Evolutionary conservation across 2,113 vertebrate species (phyloP), one percentile per base, ranked within the genome.

Genomic region (rat (Rattus norvegicus)): DNA sequence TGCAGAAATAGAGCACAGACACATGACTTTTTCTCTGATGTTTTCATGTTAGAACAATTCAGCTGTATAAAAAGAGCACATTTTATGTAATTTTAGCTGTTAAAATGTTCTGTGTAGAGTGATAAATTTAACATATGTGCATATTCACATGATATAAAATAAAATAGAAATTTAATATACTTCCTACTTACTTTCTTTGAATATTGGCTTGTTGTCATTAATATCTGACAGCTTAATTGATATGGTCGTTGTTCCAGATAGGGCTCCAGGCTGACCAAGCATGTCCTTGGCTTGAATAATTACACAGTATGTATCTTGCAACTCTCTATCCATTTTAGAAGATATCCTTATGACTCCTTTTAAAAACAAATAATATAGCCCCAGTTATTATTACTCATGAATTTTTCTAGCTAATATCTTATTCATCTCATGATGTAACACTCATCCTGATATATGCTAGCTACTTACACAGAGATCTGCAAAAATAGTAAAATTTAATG

Each of bases 181-280:
- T 81, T 95, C 84, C 10, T 98, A 99, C 99, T 99, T 98, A 99
- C 99, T 98, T 88, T 99, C 99, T 96, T 99, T 99, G 98, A 99
- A 99, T 92, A 98, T 98, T 39, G 99, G 99, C 49, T 99, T 99
- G 30, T 99, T 99, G 98, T 99, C 99, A 96, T 99, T 99, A 96
- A 99, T 95, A 65, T 99, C 99, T 0, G 98, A 99, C 86, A 99
- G 98, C 88, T 97, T 99, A 97, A 99, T 98, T 72, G 99, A 99
- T 88, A 99, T 99, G 0, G 99, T 99, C 47, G 99, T 98, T 97
- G 99, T 99, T 92, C 99, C 98, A 61, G 99, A 99, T 95, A 98
- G 97, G 20, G 99, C 99, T 52, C 99, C 99, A 5, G 98, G 98
- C 81, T 99, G 98, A 8, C 99, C 99, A 84, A 99, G 98, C 99